These are phyloP conservation scores for Oreochromis mossambicus DNA, from an alignment of 2,797 vertebrate genomes.

Conservation along the genomic window DNA sequence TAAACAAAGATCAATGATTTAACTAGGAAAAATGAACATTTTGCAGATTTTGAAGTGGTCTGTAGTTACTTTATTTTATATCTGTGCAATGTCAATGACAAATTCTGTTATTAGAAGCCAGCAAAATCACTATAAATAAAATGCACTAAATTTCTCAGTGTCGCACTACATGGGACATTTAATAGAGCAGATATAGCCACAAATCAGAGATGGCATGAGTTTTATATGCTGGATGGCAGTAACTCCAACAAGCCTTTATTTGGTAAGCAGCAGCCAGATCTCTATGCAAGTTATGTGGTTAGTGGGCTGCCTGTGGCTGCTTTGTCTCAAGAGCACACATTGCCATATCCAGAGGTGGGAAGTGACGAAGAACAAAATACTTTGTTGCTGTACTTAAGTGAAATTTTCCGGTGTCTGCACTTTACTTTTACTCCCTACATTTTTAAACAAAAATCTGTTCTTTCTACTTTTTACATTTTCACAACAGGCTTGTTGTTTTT, in stretches of 20 bases:
- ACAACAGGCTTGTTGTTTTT: not conserved
- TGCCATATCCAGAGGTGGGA: not conserved
- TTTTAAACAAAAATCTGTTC: fast-evolving
- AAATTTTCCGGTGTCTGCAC: not conserved
- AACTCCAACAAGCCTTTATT: not conserved
- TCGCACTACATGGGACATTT: not conserved
- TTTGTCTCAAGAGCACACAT: not conserved
- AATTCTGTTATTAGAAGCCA: not conserved
- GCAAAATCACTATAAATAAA: not conserved
- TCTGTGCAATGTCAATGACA: not conserved
- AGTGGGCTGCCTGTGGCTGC: not conserved
- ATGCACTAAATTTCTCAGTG: not conserved
- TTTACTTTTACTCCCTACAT: not conserved
- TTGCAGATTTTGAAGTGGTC: not conserved
- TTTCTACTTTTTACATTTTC: not conserved
- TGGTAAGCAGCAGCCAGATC: not conserved
- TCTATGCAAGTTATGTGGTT: not conserved
- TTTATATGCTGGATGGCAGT: not conserved
- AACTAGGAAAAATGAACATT: not conserved
- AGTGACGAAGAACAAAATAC: not conserved
- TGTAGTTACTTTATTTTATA: not conserved
- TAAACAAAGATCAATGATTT: not conserved
- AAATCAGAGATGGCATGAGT: not conserved
- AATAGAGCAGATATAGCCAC: not conserved
- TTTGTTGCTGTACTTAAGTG: not conserved